Base-by-base conservation (phyloP, 2,113 vertebrate genomes). In the Eubucco bourcierii region DNA sequence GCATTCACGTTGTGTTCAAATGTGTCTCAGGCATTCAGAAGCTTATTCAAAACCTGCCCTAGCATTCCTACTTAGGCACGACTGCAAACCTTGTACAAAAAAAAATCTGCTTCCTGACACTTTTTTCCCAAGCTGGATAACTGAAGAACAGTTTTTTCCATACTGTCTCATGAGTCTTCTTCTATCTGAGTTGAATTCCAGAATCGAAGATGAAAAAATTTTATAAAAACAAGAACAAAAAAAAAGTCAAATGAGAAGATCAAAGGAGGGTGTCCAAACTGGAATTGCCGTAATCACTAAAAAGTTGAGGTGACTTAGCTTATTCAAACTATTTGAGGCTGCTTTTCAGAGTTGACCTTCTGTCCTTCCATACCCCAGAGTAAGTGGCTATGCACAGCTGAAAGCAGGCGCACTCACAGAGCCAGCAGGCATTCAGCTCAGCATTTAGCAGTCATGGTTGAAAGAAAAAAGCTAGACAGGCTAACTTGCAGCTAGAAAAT, bases 381-480 rank as follows among this genome's bases (percentile, higher is more conserved):
- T 56, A 37, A 16, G 37, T 4, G 2, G 24, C 31, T 74, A 58
- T 1, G 5, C 2, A 3, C 0, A 19, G 28, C 1, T 1, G 1
- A 66, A 63, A n/a, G 24, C 50, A 60, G 25, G 18, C 4, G 0
- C 41, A 7, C 0, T 0, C 5, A 4, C 2, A 9, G 34, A 52
- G 16, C 16, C 5, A 27, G 55, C 28, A 21, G 53, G 10, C 0
- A 0, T 37, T 65, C 41, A 19, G 18, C 60, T 85, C 68, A 63
- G 50, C 33, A 7, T 34, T 72, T 39, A 16, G 58, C 25, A 34
- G 50, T 39, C 44, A 1, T 5, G 25, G 39, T 0, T 3, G 3
- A 33, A 74, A 72, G 56, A 66, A 55, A 25, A 25, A 23, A 58
- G 7, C 7, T 33, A 33, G 46, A 20, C 8, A 12, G 16, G 37